A percentile compares a stretch with the other conserved stretches of the same genome.
Evolutionary conservation across 1,140 invertebrate genomes (phyloP).

Genomic region (Streblospio benedicti): DNA sequence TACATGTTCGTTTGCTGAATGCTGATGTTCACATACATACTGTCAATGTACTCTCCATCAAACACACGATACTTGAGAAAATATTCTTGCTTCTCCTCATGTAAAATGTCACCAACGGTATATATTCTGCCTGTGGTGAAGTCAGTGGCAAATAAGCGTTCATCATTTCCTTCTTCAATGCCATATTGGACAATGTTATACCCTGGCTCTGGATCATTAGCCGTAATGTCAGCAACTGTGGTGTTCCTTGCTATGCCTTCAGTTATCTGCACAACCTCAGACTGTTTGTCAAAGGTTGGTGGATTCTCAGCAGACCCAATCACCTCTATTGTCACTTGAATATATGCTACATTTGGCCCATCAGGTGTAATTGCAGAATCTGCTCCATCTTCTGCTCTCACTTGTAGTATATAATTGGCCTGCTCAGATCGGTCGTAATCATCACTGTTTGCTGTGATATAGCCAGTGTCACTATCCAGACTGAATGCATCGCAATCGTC

Average conservation of each 20-base stretch:
- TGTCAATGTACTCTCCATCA: conserved; percentile 9
- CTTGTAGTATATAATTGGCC: conserved; percentile 85
- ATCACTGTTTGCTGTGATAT: conserved; percentile 6
- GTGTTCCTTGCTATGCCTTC: not conserved
- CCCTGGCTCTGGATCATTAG: no score
- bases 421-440: conserved; percentile 74
- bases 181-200: conserved; percentile 2
- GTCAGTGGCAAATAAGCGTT: conserved; percentile 3
- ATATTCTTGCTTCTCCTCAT: conserved; percentile 3
- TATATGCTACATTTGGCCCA: not conserved
- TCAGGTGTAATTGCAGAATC: conserved; percentile 53
- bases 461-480: not conserved
- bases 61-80: conserved; percentile 8
- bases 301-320: not conserved
- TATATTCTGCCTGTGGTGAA: conserved; percentile 6
- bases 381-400: conserved; percentile 83
- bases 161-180: conserved; percentile 3
- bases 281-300: not conserved
- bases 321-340: no score
- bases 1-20: not conserved
- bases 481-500: not conserved
- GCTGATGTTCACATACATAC: not conserved
- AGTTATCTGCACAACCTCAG: not conserved
- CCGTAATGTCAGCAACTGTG: not conserved
- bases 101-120: conserved; percentile 8